These are phyloP conservation scores for Lagopus leucura DNA, from an alignment of 2,113 vertebrate species.

Conservation along the genomic window DNA sequence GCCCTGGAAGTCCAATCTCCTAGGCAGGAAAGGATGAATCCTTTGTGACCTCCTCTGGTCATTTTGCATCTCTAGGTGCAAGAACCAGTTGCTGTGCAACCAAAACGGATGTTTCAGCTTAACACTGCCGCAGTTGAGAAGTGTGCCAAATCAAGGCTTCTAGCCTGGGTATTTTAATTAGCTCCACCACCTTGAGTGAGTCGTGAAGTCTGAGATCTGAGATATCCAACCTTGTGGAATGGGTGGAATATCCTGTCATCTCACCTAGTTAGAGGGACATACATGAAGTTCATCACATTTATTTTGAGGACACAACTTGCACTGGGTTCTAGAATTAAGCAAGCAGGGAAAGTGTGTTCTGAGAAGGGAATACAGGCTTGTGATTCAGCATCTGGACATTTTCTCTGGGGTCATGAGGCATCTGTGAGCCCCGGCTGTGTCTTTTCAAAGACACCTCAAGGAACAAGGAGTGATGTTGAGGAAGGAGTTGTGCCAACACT, in stretches of 20 bases:
- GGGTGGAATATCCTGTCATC: not conserved
- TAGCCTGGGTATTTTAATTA: not conserved
- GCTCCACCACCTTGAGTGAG: not conserved
- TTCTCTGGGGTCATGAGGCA: not conserved
- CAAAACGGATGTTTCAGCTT: not conserved
- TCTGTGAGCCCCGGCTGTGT: not conserved
- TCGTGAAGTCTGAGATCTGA: not conserved
- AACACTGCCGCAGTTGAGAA: not conserved
- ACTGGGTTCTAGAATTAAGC: not conserved
- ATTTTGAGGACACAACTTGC: not conserved
- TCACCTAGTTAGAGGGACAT: not conserved
- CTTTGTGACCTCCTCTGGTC: not conserved
- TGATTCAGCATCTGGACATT: not conserved
- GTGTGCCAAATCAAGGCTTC: not conserved
- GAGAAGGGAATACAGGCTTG: not conserved
- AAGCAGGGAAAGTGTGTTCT: not conserved
- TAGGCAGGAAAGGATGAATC: not conserved
- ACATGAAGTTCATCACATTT: not conserved
- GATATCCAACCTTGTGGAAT: not conserved
- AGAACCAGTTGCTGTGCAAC: not conserved
- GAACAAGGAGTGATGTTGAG: not conserved
- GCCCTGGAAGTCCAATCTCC: not conserved
- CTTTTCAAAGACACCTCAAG: not conserved
- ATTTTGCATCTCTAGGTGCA: not conserved
- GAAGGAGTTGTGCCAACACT: not conserved